Base-by-base conservation (phyloP, 2,888 invertebrate species). In the Noctua janthe region DNA sequence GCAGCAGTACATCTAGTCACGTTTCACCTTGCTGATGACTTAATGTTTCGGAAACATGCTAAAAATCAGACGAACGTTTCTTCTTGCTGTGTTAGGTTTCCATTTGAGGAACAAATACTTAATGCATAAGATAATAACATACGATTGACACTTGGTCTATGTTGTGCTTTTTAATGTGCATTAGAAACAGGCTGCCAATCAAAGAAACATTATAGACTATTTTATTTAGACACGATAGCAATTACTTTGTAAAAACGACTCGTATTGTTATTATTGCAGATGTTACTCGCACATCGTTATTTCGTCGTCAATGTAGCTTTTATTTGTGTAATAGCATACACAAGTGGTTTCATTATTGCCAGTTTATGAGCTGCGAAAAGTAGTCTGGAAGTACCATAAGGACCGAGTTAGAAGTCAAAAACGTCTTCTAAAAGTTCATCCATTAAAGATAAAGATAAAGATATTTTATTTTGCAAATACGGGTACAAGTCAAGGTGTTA, bases 161-260 rank as follows among this genome's bases (percentile, higher is more conserved):
- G 39, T 35, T 59, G 29, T 74, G 59, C 11, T 11, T 59, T 59
- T n/a, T 59, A 79, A 67, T 29, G 51, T 15, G 74, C 43, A 76
- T 85, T 69, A 81, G 67, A 85, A 74, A 76, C n/a, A 74, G 43
- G 6, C 17, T 69, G 64, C 17, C 71, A 80, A 81, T 85, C 85
- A 73, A 56, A 84, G 29, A 23, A 49, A 39, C 77, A 85, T 85
- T 81, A 74, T 17, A 23, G 64, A 20, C 67, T 39, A 69, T 80
- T 76, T 75, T 62, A 83, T 74, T 77, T 80, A 86, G 76, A 86
- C 59, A 86, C 82, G 74, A 79, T 72, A 43, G 74, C 73, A 83
- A 82, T 84, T 71, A 80, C 78, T 74, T 81, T 81, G 47, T 62
- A 64, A 74, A 74, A 74, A 64, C 74, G 3, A 23, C 47, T 59